Base-by-base conservation (phyloP, 2,888 invertebrate genomes). In the Ephialtes manifestator region DNA sequence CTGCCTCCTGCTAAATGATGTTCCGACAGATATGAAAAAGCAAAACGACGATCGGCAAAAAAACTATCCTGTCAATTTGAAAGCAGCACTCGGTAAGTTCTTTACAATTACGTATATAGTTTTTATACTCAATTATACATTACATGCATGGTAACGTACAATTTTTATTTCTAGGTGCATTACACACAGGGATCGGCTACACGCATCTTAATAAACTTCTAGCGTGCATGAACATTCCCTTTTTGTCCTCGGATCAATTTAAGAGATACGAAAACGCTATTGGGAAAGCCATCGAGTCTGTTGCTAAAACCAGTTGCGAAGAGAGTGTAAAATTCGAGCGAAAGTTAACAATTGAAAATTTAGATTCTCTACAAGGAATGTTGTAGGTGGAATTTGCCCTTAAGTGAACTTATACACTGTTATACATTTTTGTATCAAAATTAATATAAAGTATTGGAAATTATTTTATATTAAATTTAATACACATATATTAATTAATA, bases 71-170 rank as follows among this genome's bases (percentile, higher is more conserved):
- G 58, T 72, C 10, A 58, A 72, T 55, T 72, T 35, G 15, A 74
- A 39, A 20, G 74, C 74, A 28, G 48, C 46, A 74, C 10, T 74
- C 46, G 74, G 60, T 74, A 74, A 74, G 74, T 74, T 10, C n/a
- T 10, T n/a, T 48, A 71, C 18, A 35, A 18, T n/a, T 58, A 18
- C 4, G 2, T 58, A 5, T 28, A 1, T 58, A 4, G 28, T 58
- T 28, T 58, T 28, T 58, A 1, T 28, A 58, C 58, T 28, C 0
- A 28, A 58, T 58, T 2, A 24, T 24, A 24, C 24, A 24, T 24
- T 24, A 24, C 24, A 24, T 24, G 24, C 24, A 51, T 18, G 0
- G 5, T 28, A 58, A 5, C 13, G 28, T 28, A 24, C 13, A 28
- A 58, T 58, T 58, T 58, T 58, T 24, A 55, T 55, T 55, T 55